Evolutionary conservation across 1,140 invertebrate genomes (phyloP), one percentile per base, ranked within the genome.

Genomic region (Caenorhabditis remanei): DNA sequence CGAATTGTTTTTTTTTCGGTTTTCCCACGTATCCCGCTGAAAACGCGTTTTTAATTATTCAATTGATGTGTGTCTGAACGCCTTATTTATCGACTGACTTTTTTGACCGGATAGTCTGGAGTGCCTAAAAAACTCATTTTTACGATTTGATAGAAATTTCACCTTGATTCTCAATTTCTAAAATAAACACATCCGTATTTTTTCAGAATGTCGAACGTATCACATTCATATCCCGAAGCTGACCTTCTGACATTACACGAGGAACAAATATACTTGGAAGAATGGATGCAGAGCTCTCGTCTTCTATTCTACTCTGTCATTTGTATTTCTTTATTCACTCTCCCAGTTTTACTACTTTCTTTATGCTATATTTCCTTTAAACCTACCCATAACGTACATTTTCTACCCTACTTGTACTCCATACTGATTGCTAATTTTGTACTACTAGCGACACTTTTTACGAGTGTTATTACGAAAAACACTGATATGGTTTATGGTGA

Each of bases 201-300:
- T 32, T 32, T 32, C 32, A 32, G 32, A 32, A 32, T 32, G 32
- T 32, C 32, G 1, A 32, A 32, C 32, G 1, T 32, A 32, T 32
- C 32, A 32, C 0, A 32, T 32, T 32, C 32, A 0, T 32, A 32
- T 32, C 32, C 32, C 32, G 32, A 32, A 32, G 32, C 32, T 2
- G 32, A 32, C 2, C 32, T 32, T 32, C 32, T 32, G 32, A 32
- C 32, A 32, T 32, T 32, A 32, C 32, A 63, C 24, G 21, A 63
- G 24, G 24, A 63, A 40, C 43, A 50, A 14, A 13, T 24, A 0
- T 79, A 50, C n/a, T 46, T 79, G 13, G 71, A 79, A 79, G 71
- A 79, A 79, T 79, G 71, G 71, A 79, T 40, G n/a, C 43, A 79
- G n/a, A 79, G 71, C n/a, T 79, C 71, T 24, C 71, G 71, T 43